These are phyloP conservation scores for Torymus tubicola DNA, from an alignment of 2,888 invertebrate genomes.

Conservation along the genomic window DNA sequence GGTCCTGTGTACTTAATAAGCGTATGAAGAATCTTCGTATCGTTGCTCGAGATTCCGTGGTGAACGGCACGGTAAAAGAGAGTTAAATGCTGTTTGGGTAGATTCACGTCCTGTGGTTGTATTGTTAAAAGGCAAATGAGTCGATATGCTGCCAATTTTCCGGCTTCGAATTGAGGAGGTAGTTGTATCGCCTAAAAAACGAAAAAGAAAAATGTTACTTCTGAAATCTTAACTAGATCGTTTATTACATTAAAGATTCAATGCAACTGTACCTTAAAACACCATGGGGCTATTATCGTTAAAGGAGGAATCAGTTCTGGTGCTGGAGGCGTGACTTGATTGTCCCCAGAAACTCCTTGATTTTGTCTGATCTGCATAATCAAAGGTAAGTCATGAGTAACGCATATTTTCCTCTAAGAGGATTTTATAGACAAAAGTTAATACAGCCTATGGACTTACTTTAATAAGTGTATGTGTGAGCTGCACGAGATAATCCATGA, in stretches of 20 bases:
- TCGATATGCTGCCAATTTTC: conserved; percentile 91
- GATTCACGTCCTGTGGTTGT: conserved; percentile 86
- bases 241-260: no score
- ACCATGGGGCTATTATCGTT: conserved; percentile 94
- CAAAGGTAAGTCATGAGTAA: neutral
- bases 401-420: neutral
- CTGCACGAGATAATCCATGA: conserved; percentile 94
- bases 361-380: conserved; percentile 82
- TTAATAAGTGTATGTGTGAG: conserved; percentile 92
- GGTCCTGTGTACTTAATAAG: conserved; percentile 82
- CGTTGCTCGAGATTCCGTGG: conserved; percentile 79
- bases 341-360: conserved; percentile 87
- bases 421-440: neutral
- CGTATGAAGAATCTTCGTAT: conserved; percentile 72
- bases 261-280: conserved; percentile 85
- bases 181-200: conserved; percentile 79
- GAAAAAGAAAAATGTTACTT: no score
- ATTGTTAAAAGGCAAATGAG: conserved; percentile 88
- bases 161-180: conserved; percentile 80
- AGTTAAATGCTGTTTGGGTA: conserved; percentile 79
- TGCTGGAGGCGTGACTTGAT: conserved; percentile 85
- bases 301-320: conserved; percentile 90
- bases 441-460: conserved; percentile 75
- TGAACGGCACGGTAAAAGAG: conserved; percentile 93
- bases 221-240: no score